Evolutionary conservation across 2,888 invertebrate genomes (phyloP), one percentile per base, ranked within the genome.

Genomic region (Caenorhabditis sp.): DNA sequence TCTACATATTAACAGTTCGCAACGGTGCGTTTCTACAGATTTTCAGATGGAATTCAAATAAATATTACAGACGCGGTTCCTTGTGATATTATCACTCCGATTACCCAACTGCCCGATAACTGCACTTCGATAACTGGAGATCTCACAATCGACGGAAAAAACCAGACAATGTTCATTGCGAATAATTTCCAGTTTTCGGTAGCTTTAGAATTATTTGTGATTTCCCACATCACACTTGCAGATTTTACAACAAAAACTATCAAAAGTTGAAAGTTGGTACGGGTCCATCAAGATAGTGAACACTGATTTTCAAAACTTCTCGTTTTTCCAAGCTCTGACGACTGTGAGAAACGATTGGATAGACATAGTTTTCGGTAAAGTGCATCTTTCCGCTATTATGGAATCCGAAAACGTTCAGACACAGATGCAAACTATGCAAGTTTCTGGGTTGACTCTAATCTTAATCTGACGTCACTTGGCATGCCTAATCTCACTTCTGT

Each of bases 91-190:
- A 22, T 0, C 11, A 24, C 27, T 15, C 66, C 66, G 4, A n/a
- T 66, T 1, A 39, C 66, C 15, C 6, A 26, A 5, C n/a, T 56
- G 5, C 56, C 48, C 6, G 48, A 66, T 13, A 41, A 66, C 17
- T 66, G 66, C 9, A 66, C 66, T 0, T n/a, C 41, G 5, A 50
- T 66, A n/a, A 39, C 27, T 15, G 68, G 68, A 3, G 32, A 50
- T 8, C 17, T 68, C 17, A 8, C 41, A 2, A 41, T 66, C 1
- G 50, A 66, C 17, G 58, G 50, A 0, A 30, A 20, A 7, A 52
- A 66, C 32, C 9, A n/a, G 1, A 27, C 53, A 1, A 22, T 13
- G 7, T 1, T 15, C 7, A 20, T 39, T 4, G n/a, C n/a, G 1
- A 37, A 37, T 15, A 37, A 53, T 13, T 35, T 53, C 1, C 37